Evolutionary conservation across 2,113 vertebrate species (phyloP), one percentile per base, ranked within the genome.

Genomic region (Symphodus melops): DNA sequence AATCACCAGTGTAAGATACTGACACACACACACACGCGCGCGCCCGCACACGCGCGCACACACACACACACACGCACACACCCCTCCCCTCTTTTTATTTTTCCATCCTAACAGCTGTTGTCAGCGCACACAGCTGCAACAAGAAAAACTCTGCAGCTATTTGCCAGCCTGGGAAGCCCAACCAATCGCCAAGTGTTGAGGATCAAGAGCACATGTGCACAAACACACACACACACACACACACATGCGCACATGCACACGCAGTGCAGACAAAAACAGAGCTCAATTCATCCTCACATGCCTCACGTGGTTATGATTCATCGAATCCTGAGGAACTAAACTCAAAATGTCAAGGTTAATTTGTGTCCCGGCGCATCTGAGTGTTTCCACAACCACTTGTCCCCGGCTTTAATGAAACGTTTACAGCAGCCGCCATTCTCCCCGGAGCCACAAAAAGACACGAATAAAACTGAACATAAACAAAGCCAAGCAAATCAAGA

Each of bases 41-140:
- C 60, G 3, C 16, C 23, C 21, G 5, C 5, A 14, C 36, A 17
- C 20, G 17, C 60, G 3, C 16, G 23, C 21, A 8, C 5, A 63
- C 23, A 33, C n/a, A 14, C 36, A 17, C 20, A 20, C 55, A 4
- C 16, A 28, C 21, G 5, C 5, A 20, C 56, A 1, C 20, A 19
- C 41, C 66, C n/a, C n/a, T n/a, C n/a, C 54, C 44, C 23, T 60
- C 49, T 11, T 62, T 66, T 62, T 49, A 76, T 78, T 83, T 87
- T 81, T 75, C 86, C 74, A 23, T 79, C 65, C 52, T 68, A 44
- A 79, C 89, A 91, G 87, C 88, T 91, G 89, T 70, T 69, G 77
- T 58, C 14, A 1, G 54, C 21, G 60, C 81, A 58, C 76, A 82
- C 86, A 90, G 86, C 86, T 89, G 85, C 86, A 89, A 56, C 63